Percentiles rank a stretch among this genome's conserved stretches.
These are phyloP conservation scores for Aphidoletes aphidimyza DNA, from an alignment of 2,888 invertebrate species.

Conservation along the genomic window DNA sequence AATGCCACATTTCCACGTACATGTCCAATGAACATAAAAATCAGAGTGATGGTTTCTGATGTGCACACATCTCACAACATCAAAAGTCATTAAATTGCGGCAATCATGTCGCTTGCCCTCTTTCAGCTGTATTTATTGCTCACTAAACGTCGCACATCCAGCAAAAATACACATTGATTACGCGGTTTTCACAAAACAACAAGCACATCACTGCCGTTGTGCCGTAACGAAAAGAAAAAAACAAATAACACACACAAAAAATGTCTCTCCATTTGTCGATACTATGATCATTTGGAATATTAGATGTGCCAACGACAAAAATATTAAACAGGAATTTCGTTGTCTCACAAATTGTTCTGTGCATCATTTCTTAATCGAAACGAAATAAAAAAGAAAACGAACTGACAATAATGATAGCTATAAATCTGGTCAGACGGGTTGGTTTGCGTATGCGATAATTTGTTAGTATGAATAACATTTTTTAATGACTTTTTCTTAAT, in stretches of 20 bases:
- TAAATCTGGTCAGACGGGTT: constrained; percentile 30
- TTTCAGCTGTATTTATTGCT: too few relatives aligned
- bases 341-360: background rate
- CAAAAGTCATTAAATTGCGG: background rate
- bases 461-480: background rate
- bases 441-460: background rate
- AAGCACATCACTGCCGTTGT: too few relatives aligned
- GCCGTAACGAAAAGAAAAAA: background rate
- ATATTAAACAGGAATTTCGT: background rate
- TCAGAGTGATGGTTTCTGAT: background rate
- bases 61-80: background rate
- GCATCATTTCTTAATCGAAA: background rate
- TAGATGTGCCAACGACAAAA: background rate
- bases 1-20: background rate
- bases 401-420: background rate
- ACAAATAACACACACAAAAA: too few relatives aligned
- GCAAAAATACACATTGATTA: too few relatives aligned
- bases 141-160: too few relatives aligned
- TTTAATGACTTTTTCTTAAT: constrained; percentile 11
- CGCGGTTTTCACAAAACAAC: too few relatives aligned
- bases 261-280: background rate
- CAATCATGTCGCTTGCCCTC: background rate
- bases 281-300: background rate
- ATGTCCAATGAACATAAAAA: constrained; percentile 3
- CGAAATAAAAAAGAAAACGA: background rate